phyloP scores from a whole-genome alignment of 2,888 invertebrate genomes.

The Nephrotoma appendiculata region DNA sequence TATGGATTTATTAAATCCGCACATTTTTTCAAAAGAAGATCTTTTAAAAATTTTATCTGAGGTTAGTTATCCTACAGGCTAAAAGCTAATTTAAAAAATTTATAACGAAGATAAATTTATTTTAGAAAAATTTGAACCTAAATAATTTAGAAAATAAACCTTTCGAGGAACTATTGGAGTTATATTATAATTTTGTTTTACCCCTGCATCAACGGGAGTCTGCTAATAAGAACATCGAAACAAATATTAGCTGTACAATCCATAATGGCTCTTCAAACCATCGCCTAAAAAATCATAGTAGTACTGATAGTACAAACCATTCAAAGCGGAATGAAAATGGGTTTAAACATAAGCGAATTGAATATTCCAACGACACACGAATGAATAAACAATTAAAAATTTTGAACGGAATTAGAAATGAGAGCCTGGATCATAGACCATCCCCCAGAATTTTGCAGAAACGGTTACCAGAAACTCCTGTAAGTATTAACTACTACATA shows the following conservation, averaged over 20 bases:
- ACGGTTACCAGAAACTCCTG: not conserved
- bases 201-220: constrained; percentile 16
- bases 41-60: constrained; percentile 18
- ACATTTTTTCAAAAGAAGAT: constrained; percentile 17
- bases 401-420: not conserved
- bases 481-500: not conserved
- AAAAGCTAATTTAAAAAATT: not conserved
- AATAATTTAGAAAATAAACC: constrained; percentile 16
- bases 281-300: not conserved
- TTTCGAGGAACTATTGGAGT: constrained; percentile 16
- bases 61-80: constrained; percentile 13
- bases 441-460: not conserved
- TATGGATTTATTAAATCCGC: constrained; percentile 16
- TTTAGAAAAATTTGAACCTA: constrained; percentile 18
- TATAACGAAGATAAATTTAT: not conserved
- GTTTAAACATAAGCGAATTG: not conserved
- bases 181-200: constrained; percentile 20
- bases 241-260: not conserved
- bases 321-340: not conserved
- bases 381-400: not conserved
- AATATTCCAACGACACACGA: not conserved
- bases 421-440: not conserved
- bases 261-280: not conserved
- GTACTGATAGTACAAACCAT: not conserved
- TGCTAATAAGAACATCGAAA: not conserved